These are phyloP conservation scores for Lithophane ornitopus DNA, from an alignment of 2,888 invertebrate species.

Conservation along the genomic window DNA sequence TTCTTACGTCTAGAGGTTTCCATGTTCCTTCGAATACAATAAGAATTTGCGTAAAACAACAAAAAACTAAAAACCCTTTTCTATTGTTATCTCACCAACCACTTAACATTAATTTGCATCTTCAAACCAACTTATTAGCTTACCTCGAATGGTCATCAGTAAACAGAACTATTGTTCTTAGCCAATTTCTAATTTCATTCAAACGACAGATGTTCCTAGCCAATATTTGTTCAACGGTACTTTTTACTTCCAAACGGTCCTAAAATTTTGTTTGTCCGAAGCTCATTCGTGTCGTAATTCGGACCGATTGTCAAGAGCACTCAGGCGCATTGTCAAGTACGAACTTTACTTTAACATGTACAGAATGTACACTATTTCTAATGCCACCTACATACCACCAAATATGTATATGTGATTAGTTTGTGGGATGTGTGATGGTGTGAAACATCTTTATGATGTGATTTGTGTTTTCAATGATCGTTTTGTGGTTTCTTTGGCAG, in stretches of 20 bases:
- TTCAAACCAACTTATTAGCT: constrained; percentile 57
- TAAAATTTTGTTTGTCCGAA: constrained; percentile 68
- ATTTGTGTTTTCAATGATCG: constrained; percentile 23
- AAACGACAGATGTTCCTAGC: constrained; percentile 57
- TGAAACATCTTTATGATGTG: constrained; percentile 33
- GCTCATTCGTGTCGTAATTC: constrained; percentile 81
- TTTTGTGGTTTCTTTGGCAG: not conserved
- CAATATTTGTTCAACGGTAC: constrained; percentile 67
- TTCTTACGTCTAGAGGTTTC: not conserved
- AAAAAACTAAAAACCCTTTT: constrained; percentile 21
- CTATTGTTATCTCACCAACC: constrained; percentile 39
- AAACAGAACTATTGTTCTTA: constrained; percentile 61
- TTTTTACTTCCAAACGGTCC: constrained; percentile 60
- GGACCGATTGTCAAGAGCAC: constrained; percentile 77
- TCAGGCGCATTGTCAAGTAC: constrained; percentile 71
- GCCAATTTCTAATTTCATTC: constrained; percentile 66
- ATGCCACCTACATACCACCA: constrained; percentile 60
- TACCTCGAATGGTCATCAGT: constrained; percentile 52
- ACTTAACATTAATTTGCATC: constrained; percentile 60
- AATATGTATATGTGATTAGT: constrained; percentile 50
- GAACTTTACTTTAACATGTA: constrained; percentile 67
- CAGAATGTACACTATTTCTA: constrained; percentile 63
- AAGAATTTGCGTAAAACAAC: constrained; percentile 14
- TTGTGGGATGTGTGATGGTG: constrained; percentile 54
- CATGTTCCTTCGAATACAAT: not conserved